These are phyloP conservation scores for Erythrolamprus reginae DNA, from an alignment of 2,113 vertebrate species.

Conservation along the genomic window DNA sequence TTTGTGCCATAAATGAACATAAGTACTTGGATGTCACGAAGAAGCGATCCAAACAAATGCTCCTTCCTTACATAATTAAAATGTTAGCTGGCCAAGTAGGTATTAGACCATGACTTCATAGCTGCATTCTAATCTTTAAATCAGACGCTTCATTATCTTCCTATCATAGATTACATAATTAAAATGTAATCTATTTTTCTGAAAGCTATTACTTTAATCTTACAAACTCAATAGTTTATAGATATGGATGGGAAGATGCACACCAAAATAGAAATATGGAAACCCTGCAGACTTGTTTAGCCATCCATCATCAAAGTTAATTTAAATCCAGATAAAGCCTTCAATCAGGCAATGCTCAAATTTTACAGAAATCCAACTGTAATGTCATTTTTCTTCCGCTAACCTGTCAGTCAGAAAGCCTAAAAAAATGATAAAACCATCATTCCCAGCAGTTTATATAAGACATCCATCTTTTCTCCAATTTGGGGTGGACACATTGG, in stretches of 20 bases:
- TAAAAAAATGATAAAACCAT: slow-evolving; percentile 26
- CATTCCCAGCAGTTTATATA: neutral
- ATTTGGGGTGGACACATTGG: slow-evolving; percentile 20
- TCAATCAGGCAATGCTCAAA: slow-evolving; percentile 31
- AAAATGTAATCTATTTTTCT: slow-evolving; percentile 1
- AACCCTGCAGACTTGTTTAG: neutral
- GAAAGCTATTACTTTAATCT: neutral
- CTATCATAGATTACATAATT: neutral
- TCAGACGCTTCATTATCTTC: slow-evolving; percentile 10
- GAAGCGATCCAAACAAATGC: neutral
- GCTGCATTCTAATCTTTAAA: slow-evolving; percentile 13
- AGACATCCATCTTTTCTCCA: slow-evolving; percentile 28
- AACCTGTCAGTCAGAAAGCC: slow-evolving; percentile 27
- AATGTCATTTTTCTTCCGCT: slow-evolving; percentile 25
- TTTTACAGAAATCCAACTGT: slow-evolving; percentile 39
- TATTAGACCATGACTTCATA: slow-evolving; percentile 4
- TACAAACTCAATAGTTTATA: neutral
- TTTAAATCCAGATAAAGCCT: slow-evolving; percentile 25
- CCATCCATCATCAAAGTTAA: neutral
- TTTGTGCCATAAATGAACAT: neutral
- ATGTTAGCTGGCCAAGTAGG: slow-evolving; percentile 3
- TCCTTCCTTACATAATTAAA: slow-evolving; percentile 20
- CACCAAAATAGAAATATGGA: neutral
- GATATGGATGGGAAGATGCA: neutral
- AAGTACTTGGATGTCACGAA: neutral